Percentiles rank a stretch among this genome's conserved stretches.
Conservation (phyloP, 2,113 vertebrate genomes). For the Chitala chitala region DNA sequence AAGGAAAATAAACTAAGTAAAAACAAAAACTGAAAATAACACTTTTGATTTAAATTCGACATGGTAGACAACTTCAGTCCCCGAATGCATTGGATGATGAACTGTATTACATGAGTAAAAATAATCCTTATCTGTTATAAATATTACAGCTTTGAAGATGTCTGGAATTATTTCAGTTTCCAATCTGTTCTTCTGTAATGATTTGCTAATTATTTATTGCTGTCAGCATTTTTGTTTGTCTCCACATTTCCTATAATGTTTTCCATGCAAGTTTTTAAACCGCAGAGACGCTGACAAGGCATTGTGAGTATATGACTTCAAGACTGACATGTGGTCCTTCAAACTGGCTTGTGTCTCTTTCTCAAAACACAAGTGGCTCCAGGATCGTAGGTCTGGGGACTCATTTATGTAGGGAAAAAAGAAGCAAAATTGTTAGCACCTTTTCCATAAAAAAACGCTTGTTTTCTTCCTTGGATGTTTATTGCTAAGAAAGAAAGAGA, state of each 20-base stretch:
- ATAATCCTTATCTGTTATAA: neutral
- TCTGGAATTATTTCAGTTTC: neutral
- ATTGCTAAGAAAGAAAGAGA: conserved; percentile 36
- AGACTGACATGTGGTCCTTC: too few relatives aligned
- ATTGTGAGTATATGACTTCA: neutral
- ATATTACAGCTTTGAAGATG: too few relatives aligned
- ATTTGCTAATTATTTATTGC: neutral
- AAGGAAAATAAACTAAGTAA: neutral
- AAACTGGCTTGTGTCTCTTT: too few relatives aligned
- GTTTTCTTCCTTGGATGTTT: conserved; percentile 57
- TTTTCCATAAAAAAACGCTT: conserved; percentile 48
- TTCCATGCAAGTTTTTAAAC: neutral
- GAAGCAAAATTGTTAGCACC: neutral
- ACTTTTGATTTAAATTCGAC: neutral
- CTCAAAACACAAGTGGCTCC: too few relatives aligned
- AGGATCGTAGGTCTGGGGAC: neutral
- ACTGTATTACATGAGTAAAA: too few relatives aligned
- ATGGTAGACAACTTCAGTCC: neutral
- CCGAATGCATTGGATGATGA: neutral
- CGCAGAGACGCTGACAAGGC: neutral
- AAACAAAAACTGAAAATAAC: neutral
- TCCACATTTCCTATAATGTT: neutral
- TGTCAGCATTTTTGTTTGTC: neutral
- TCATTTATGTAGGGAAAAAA: neutral
- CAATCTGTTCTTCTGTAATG: neutral